Conservation (phyloP, 1,140 invertebrate species). For the Trichonephila clavata region DNA sequence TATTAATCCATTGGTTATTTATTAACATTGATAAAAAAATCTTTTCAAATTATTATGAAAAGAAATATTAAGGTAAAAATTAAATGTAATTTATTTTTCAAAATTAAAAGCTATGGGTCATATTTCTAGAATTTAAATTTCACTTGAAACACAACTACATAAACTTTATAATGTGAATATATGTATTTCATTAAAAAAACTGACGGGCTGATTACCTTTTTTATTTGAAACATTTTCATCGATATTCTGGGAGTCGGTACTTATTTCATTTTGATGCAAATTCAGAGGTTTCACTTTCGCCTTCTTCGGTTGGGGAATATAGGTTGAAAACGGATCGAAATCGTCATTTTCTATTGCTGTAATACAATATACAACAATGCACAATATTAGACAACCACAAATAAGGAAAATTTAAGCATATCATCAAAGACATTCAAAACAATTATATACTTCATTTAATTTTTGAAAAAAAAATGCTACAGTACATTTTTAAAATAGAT, state of each 20-base stretch:
- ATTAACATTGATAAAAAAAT: too few relatives aligned
- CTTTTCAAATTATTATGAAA: too few relatives aligned
- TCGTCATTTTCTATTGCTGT: slow-evolving; percentile 2
- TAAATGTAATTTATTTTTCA: too few relatives aligned
- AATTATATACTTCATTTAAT: background rate
- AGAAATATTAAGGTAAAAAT: too few relatives aligned
- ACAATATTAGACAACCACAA: background rate
- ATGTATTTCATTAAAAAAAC: background rate
- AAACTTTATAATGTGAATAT: too few relatives aligned
- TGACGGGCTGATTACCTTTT: background rate
- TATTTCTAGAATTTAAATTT: too few relatives aligned
- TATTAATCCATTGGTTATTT: too few relatives aligned
- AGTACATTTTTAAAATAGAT: background rate
- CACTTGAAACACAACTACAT: too few relatives aligned
- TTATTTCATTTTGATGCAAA: background rate
- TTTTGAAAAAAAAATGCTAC: background rate
- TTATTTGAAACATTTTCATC: background rate
- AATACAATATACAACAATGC: background rate
- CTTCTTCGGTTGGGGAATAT: background rate
- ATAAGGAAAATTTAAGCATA: background rate
- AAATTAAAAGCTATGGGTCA: too few relatives aligned
- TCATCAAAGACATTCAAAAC: background rate
- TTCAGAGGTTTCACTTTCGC: background rate
- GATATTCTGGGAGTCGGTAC: background rate
- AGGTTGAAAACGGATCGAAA: slow-evolving; percentile 39